A percentile compares a stretch with the other conserved stretches of the same genome.
Conservation (phyloP, 2,888 invertebrate genomes). For the Deroplatys truncata region DNA sequence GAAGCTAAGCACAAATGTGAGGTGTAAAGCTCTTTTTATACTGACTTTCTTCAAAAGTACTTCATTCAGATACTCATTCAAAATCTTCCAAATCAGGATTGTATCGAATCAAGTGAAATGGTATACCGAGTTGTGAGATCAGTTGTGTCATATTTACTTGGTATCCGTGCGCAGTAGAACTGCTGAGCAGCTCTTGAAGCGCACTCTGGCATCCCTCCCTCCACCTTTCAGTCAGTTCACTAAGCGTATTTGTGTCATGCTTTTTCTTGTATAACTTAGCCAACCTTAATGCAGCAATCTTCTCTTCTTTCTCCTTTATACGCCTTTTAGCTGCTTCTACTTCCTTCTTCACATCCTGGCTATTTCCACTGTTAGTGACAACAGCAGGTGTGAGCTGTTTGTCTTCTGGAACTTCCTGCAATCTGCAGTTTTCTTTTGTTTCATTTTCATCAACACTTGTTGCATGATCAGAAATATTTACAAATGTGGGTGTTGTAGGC, state of each 20-base stretch:
- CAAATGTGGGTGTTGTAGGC: background rate
- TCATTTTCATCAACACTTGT: background rate
- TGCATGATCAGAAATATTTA: background rate
- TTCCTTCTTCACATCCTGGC: background rate
- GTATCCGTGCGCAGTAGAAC: background rate
- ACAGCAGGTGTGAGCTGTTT: background rate
- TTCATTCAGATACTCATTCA: no score
- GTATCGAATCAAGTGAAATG: background rate
- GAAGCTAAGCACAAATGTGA: no score
- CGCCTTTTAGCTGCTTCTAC: background rate
- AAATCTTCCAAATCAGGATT: background rate
- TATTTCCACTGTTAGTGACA: background rate
- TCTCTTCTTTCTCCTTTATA: background rate
- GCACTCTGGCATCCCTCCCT: background rate
- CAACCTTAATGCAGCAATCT: background rate
- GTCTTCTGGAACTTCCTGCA: background rate
- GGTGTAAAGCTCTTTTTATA: no score
- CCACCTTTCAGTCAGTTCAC: background rate
- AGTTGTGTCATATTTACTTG: background rate
- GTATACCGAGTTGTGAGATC: background rate
- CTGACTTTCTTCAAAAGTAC: background rate
- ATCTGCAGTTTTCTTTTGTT: background rate
- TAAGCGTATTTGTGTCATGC: background rate
- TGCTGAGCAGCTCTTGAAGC: background rate
- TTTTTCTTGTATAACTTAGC: background rate